phyloP scores from a whole-genome alignment of 2,888 invertebrate genomes.

The Microctonus aethiopoides region DNA sequence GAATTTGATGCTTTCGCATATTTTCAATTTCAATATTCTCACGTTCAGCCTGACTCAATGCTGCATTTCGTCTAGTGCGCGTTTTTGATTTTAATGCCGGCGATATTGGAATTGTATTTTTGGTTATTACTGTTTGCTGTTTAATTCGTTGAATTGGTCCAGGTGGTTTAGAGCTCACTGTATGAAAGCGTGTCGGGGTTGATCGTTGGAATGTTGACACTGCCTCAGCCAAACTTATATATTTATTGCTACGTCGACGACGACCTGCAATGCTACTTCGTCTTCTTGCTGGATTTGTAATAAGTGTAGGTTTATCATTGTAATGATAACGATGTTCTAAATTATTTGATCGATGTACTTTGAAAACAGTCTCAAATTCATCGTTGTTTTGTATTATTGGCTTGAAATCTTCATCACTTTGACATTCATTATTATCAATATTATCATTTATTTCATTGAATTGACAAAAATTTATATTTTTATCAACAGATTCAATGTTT shows the following conservation, averaged over 20 bases:
- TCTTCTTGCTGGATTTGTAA: constrained; percentile 46
- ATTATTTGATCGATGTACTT: background rate
- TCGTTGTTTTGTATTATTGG: background rate
- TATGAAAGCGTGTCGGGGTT: constrained; percentile 71
- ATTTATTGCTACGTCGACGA: constrained; percentile 51
- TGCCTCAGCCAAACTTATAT: constrained; percentile 70
- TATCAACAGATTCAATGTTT: background rate
- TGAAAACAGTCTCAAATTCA: background rate
- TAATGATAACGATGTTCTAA: background rate
- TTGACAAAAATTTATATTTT: too few relatives aligned
- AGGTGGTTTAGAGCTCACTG: constrained; percentile 48
- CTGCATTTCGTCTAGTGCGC: constrained; percentile 70
- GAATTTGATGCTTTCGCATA: constrained; percentile 75
- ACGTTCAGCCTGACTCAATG: constrained; percentile 72
- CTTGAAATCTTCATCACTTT: constrained; percentile 9
- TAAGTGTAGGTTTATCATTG: constrained; percentile 33
- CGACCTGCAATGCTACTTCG: constrained; percentile 42
- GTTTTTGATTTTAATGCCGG: constrained; percentile 55
- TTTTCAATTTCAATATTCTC: constrained; percentile 75
- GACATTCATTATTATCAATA: constrained; percentile 1
- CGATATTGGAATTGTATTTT: constrained; percentile 55
- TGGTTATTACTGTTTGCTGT: constrained; percentile 41
- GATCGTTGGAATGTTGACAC: constrained; percentile 68
- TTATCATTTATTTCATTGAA: too few relatives aligned
- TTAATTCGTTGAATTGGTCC: constrained; percentile 48